A percentile compares a stretch with the other conserved stretches of the same genome.
phyloP scores from a whole-genome alignment of 2,888 invertebrate genomes.

The Limnephilus rhombicus region DNA sequence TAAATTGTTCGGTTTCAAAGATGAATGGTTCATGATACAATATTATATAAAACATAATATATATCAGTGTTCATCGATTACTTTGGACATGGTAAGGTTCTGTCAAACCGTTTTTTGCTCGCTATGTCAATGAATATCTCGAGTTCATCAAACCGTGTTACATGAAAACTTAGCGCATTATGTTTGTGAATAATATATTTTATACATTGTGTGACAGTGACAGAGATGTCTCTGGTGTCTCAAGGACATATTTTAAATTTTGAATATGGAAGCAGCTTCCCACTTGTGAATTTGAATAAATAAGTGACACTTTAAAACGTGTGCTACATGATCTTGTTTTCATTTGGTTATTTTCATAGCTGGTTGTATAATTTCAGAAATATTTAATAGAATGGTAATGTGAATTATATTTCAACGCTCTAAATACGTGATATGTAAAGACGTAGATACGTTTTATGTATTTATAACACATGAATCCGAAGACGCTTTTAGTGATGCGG shows the following conservation, averaged over 20 bases:
- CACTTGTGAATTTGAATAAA: background rate
- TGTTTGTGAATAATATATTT: background rate
- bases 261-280: background rate
- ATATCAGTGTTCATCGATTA: background rate
- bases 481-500: too few species aligned
- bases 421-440: too few species aligned
- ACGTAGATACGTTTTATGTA: too few species aligned
- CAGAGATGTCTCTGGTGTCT: background rate
- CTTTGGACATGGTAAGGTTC: background rate
- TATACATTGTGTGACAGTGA: background rate
- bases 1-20: background rate
- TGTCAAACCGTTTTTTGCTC: background rate
- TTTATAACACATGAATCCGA: too few species aligned
- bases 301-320: background rate
- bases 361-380: background rate
- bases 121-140: background rate
- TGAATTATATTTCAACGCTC: too few species aligned
- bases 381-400: background rate
- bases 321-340: background rate
- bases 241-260: background rate
- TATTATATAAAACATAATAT: background rate
- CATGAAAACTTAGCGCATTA: background rate
- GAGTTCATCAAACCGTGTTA: background rate
- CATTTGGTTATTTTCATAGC: background rate
- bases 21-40: background rate